Base-by-base conservation (phyloP, 2,888 invertebrate species). In the Melinopterus prodromus region DNA sequence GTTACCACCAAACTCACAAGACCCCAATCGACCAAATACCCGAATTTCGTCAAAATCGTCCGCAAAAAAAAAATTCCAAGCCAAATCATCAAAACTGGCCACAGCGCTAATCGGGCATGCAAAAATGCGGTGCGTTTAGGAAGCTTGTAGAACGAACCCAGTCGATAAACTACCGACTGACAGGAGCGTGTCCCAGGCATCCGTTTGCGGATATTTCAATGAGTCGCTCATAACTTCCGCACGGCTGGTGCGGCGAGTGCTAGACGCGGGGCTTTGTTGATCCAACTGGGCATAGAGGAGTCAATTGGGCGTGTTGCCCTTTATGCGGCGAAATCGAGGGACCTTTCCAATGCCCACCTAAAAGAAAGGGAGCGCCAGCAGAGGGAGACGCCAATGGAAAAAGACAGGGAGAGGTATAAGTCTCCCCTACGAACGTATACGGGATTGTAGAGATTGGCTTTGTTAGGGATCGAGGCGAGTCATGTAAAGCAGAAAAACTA, bases 161-260 rank as follows among this genome's bases (percentile, higher is more conserved):
- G 35, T 26, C 35, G 74, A 74, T 74, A 74, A 74, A 74, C 36
- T 53, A 53, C 9, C 53, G 53, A 53, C 0, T 1, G 53, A 53
- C 53, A 53, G 53, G 53, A 53, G 53, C 53, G 53, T 53, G 53
- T 53, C 53, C 9, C 5, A 1, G 53, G 53, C 53, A 53, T 53
- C 53, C 53, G 53, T 53, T 53, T 37, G 74, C 87, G 88, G 88
- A 88, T 88, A 89, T 88, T 88, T 87, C 88, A 88, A 89, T 88
- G 88, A 88, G 87, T 87, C 86, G 85, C 88, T 88, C 88, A 89
- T 88, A 89, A 88, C 88, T 89, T 89, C 88, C 89, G 88, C 87
- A 82, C 84, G 87, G 86, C 83, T 85, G 86, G 83, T 84, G 83
- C 82, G 81, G 83, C 84, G 84, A 86, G 86, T 84, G 53, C 53